Evolutionary conservation across 2,113 vertebrate genomes (phyloP), one percentile per base, ranked within the genome.

Genomic region (Ochotona princeps): DNA sequence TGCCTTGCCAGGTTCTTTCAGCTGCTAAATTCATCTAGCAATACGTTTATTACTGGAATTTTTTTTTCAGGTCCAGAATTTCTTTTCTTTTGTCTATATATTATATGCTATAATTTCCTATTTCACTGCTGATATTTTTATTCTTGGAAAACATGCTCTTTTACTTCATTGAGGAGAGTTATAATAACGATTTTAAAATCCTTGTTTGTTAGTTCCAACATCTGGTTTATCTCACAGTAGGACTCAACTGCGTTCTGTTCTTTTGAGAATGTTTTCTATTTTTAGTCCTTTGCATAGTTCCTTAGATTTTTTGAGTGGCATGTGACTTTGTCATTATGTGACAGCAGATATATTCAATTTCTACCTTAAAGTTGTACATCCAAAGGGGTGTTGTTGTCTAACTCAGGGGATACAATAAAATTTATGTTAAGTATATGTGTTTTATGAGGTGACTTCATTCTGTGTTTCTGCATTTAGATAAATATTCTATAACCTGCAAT

Each of bases 201-300:
- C 23, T 90, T 87, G 51, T 78, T 83, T 90, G n/a, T 94, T 81
- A 57, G 15, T 88, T 84, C 32, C 28, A 90, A 84, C 87, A 96
- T 90, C 90, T 96, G 73, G 74, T 75, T 88, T 91, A 84, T 84
- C 87, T 96, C 72, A 91, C 23, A 8, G 47, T 70, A 78, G 38
- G 57, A 73, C 6, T 94, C 35, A 2, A 44, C 80, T 92, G 60
- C 32, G 79, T 87, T 94, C 67, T 82, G 79, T 67, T 61, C 57
- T 95, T 72, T 70, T 49, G 66, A 83, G 79, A 81, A 88, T 74
- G 35, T 91, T 61, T 60, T 90, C 47, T 20, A 8, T 69, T 89
- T 61, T 81, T 72, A 7, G 8, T 73, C 78, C 13, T 73, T 83
- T 86, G n/a, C 25, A 20, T 49, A 20, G 76, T 84, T 63, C 23